Base-by-base conservation (phyloP, 2,113 vertebrate species). In the Porphyrio hochstetteri region DNA sequence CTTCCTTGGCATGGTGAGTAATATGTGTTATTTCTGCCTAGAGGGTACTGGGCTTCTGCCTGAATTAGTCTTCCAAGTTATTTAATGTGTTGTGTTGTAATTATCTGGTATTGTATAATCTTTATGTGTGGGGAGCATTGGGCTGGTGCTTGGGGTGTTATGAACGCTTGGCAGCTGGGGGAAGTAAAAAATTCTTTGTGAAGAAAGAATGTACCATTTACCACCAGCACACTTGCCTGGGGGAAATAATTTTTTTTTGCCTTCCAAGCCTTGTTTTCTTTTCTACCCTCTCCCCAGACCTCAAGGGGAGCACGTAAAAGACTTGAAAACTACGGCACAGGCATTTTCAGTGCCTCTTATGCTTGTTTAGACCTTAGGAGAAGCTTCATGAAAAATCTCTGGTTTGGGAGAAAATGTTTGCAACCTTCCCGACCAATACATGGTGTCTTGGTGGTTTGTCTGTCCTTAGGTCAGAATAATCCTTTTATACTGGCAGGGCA, bases 1-100 rank as follows among this genome's bases (percentile, higher is more conserved):
- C 5, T 42, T 44, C 8, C 21, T 0, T 0, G 1, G 20, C 21
- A 18, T 0, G 10, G 61, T 86, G 81, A 76, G 74, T 48, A 50
- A 7, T 9, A 0, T 0, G 1, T 64, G 24, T 72, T 82, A 35
- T 14, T 86, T 60, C 48, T 91, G 53, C 61, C 38, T 13, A 9
- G 5, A n/a, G 38, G 16, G 18, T n/a, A 57, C 15, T 13, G 56
- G 29, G 50, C 33, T 60, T 65, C 31, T 67, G n/a, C 56, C 88
- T 61, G 13, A 63, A 20, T 46, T 25, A 16, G 21, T 11, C 6
- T 63, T 90, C 28, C 1, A 0, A 11, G 21, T 53, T 72, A 28
- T 3, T 65, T 63, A 1, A 53, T n/a, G 27, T 36, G 61, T 25
- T 70, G 33, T 67, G 52, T 56, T 94, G 50, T 77, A 88, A 86